Base-by-base conservation (phyloP, 1,140 invertebrate species). In the Bilobella aurantiaca region DNA sequence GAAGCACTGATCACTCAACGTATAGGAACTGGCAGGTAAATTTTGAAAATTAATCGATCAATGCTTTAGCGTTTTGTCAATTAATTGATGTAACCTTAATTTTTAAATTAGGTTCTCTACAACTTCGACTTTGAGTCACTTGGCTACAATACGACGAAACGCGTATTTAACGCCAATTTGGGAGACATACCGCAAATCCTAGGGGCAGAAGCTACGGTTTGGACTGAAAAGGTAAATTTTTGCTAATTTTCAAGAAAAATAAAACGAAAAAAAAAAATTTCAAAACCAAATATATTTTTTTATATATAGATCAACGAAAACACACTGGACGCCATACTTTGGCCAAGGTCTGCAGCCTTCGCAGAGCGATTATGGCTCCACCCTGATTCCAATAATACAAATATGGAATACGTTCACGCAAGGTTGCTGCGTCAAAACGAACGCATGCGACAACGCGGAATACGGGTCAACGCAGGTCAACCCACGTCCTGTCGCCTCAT, bases 401-500 rank as follows among this genome's bases (percentile, higher is more conserved):
- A 23, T 18, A 5, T 23, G 23, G 49, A 53, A 12, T 53, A 53
- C 53, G 71, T 74, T 23, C 66, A 73, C 23, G 63, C 64, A 14
- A 63, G 75, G 27, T 62, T 76, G 21, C 64, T 74, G 29, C 65
- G 72, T 37, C 73, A 76, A 37, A 70, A 74, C 16, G 66, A 75
- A 47, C 63, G 74, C 18, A 49, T 76, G 64, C 73, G 73, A 21
- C 14, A 67, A n/a, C 28, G 72, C 21, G 74, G 74, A 59, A 71
- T 75, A 27, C 16, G 57, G 1, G 66, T 73, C 0, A 73, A 74
- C 42, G 60, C 63, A 12, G 34, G 75, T 16, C 74, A 76, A 62
- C 74, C 75, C 3, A 64, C 73, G 59, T 75, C 88, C 87, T 92
- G 89, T 75, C 77, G 84, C 65, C 87, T 89, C 37, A 42, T n/a